These are phyloP conservation scores for Nephrocerus scutellatus DNA, from an alignment of 2,888 invertebrate species.

Conservation along the genomic window DNA sequence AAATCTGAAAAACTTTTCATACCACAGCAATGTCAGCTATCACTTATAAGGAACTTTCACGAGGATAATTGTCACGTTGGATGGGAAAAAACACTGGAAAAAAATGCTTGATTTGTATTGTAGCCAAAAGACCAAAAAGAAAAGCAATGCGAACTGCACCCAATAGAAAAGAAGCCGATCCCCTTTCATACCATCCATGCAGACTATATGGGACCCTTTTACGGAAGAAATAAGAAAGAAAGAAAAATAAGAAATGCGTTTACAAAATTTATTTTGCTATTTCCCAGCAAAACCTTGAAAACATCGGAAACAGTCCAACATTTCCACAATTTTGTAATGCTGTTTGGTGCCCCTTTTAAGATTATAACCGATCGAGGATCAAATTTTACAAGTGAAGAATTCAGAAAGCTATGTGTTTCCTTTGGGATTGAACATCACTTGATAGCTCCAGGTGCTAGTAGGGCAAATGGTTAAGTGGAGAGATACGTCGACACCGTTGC, in stretches of 20 bases:
- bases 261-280: constrained; percentile 17
- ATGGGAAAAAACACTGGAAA: constrained; percentile 18
- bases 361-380: constrained; percentile 12
- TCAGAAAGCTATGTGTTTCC: constrained; percentile 10
- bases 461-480: constrained; percentile 9
- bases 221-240: constrained; percentile 2
- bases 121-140: no score
- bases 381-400: constrained; percentile 10
- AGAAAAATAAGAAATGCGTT: constrained; percentile 16
- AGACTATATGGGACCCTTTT: constrained; percentile 18
- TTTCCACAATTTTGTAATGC: constrained; percentile 14
- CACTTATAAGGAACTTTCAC: constrained; percentile 12
- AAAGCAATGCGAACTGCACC: constrained; percentile 17
- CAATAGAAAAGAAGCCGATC: constrained; percentile 14
- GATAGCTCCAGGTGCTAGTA: constrained; percentile 14
- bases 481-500: constrained; percentile 14
- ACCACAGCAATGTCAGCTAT: not conserved
- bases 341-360: constrained; percentile 14
- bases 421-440: constrained; percentile 10
- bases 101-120: constrained; percentile 16
- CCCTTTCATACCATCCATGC: constrained; percentile 14
- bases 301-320: constrained; percentile 14
- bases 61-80: constrained; percentile 21
- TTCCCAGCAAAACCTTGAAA: constrained; percentile 17
- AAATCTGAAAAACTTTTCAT: not conserved